These are phyloP conservation scores for Anthrax anthrax DNA, from an alignment of 2,888 invertebrate genomes.

Conservation along the genomic window DNA sequence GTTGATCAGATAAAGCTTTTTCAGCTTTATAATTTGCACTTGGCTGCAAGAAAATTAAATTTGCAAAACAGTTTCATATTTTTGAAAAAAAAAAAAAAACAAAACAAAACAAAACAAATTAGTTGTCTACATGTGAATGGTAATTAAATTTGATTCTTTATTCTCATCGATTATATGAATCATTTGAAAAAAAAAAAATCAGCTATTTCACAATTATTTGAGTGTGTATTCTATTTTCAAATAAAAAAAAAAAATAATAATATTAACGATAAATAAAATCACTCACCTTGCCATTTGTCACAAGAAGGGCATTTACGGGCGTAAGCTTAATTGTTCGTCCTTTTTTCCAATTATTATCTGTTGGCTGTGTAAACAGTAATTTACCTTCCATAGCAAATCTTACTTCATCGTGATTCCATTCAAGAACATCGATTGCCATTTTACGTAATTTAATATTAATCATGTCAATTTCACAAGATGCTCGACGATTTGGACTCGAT, in stretches of 20 bases:
- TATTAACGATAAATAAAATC: too few species aligned
- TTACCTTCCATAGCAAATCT: constrained; percentile 83
- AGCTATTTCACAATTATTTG: too few species aligned
- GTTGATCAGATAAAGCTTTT: constrained; percentile 45
- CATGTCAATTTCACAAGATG: constrained; percentile 72
- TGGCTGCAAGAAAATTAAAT: constrained; percentile 45
- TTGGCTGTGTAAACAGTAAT: constrained; percentile 73
- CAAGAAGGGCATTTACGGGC: constrained; percentile 76
- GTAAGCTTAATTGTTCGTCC: constrained; percentile 78
- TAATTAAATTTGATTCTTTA: too few species aligned
- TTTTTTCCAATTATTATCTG: constrained; percentile 82
- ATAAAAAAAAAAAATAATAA: too few species aligned
- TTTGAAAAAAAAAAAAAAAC: not conserved
- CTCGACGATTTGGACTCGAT: constrained; percentile 49
- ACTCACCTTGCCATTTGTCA: constrained; percentile 78
- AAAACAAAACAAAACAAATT: not conserved
- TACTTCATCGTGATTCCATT: constrained; percentile 89
- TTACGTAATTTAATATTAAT: constrained; percentile 80
- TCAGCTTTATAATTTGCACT: constrained; percentile 53
- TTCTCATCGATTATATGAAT: too few species aligned
- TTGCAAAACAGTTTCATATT: too few species aligned
- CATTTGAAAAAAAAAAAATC: too few species aligned
- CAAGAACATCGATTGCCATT: constrained; percentile 84
- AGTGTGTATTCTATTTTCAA: too few species aligned
- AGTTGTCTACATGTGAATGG: not conserved